Evolutionary conservation across 2,797 vertebrate genomes (phyloP).

Genomic region (Salmo trutta): DNA sequence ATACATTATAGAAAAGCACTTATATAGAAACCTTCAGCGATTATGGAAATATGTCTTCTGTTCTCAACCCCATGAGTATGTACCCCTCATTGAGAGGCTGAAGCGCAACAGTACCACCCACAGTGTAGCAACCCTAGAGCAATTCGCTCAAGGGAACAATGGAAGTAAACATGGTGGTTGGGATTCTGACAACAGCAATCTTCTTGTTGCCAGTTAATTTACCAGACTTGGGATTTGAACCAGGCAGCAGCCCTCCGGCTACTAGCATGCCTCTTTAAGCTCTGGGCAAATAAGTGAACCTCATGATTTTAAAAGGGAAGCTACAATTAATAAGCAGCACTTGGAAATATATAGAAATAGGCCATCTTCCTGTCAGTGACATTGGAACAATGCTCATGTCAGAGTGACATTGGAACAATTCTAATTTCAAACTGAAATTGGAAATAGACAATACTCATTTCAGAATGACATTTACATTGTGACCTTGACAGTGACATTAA

Average conservation of each 20-base stretch:
- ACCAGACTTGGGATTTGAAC: background rate
- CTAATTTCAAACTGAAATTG: too few relatives aligned
- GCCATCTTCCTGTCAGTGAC: too few relatives aligned
- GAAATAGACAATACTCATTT: slow-evolving; percentile 7
- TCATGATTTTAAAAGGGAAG: background rate
- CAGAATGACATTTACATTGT: too few relatives aligned
- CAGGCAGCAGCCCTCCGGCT: background rate
- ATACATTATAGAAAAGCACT: too few relatives aligned
- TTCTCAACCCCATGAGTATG: background rate
- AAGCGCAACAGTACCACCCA: background rate
- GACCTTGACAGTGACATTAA: too few relatives aligned
- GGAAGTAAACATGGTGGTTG: background rate
- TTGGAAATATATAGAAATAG: background rate
- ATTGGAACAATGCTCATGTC: background rate
- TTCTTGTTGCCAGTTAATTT: background rate
- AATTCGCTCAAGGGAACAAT: background rate
- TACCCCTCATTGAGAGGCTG: background rate
- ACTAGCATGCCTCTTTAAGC: background rate
- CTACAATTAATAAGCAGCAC: background rate
- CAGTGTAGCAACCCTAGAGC: background rate
- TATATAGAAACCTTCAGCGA: too few relatives aligned
- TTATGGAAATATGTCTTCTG: too few relatives aligned
- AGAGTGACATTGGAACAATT: too few relatives aligned
- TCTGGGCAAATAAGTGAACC: background rate
- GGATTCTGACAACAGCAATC: background rate